Evolutionary conservation across 1,140 invertebrate genomes (phyloP).

Genomic region (Zaprionus kolodkinae): DNA sequence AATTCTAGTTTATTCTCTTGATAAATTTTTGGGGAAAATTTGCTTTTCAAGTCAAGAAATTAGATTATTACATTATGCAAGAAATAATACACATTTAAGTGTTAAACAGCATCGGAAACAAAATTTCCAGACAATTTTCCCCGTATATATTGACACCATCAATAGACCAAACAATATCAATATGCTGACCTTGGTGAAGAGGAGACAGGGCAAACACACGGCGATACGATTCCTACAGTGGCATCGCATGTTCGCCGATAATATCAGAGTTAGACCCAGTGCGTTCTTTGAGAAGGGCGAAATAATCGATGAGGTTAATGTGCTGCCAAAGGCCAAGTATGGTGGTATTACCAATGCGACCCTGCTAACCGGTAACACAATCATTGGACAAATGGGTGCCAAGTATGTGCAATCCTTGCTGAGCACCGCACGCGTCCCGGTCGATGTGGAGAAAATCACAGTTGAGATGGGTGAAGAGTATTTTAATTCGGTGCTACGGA

Average conservation of each 20-base stretch:
- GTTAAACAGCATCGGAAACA: background rate
- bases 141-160: background rate
- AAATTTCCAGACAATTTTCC: background rate
- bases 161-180: background rate
- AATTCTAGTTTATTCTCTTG: background rate
- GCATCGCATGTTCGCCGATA: background rate
- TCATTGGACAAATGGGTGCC: conserved; percentile 66
- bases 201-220: background rate
- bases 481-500: conserved; percentile 63
- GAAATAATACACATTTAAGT: background rate
- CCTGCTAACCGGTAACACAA: conserved; percentile 54
- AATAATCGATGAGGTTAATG: conserved; percentile 15
- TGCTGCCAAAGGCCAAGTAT: conserved; percentile 58
- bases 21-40: background rate
- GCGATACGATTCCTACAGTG: background rate
- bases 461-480: conserved; percentile 54
- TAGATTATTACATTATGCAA: background rate
- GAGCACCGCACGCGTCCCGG: conserved; percentile 57
- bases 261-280: too few relatives aligned
- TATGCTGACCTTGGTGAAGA: background rate
- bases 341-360: conserved; percentile 64
- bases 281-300: conserved; percentile 42
- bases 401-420: conserved; percentile 60
- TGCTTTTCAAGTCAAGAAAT: background rate
- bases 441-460: conserved; percentile 55